Base-by-base conservation (phyloP, 2,113 vertebrate species). In the Otus sunia region DNA sequence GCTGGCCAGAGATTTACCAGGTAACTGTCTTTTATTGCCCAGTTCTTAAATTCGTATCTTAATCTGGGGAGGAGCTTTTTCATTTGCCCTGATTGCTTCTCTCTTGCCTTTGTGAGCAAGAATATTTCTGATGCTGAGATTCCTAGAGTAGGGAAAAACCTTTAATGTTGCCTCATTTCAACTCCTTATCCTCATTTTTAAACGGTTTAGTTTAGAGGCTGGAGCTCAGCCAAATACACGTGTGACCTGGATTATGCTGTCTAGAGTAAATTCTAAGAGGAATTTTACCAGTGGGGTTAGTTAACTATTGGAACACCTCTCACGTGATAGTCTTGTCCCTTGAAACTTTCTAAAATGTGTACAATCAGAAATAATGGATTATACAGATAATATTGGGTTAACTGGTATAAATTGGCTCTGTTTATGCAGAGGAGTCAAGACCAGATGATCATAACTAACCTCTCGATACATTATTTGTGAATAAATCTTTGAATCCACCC, bases 151-250 rank as follows among this genome's bases (percentile, higher is more conserved):
- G 79, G 63, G 36, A 64, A 93, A 82, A 77, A 26, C 55, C 60
- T 77, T 64, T 68, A 71, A 56, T 37, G 29, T 89, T 95, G 73
- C 96, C 95, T 94, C 80, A 87, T 92, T 96, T 96, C 89, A 97
- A 95, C 96, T 95, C 74, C 86, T 96, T 97, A 94, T 97, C 94
- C 86, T 94, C 53, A 41, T 43, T 95, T 96, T 87, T 82, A 96
- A 96, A 94, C 8, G 34, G 88, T 95, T 97, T 95, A 96, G 75
- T 82, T 92, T 77, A 60, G 87, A 92, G 80, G 52, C 62, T 91
- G 71, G 41, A 87, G 89, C 95, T 97, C 95, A 97, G 95, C 94
- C 86, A 0, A 94, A 56, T 83, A 68, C 5, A 1, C 73, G 72
- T 79, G 89, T 95, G 91, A 94, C 37, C 88, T 89, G 96, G 92